Evolutionary conservation across 2,113 vertebrate genomes (phyloP), one percentile per base, ranked within the genome.

Genomic region (Tragelaphus scriptus): DNA sequence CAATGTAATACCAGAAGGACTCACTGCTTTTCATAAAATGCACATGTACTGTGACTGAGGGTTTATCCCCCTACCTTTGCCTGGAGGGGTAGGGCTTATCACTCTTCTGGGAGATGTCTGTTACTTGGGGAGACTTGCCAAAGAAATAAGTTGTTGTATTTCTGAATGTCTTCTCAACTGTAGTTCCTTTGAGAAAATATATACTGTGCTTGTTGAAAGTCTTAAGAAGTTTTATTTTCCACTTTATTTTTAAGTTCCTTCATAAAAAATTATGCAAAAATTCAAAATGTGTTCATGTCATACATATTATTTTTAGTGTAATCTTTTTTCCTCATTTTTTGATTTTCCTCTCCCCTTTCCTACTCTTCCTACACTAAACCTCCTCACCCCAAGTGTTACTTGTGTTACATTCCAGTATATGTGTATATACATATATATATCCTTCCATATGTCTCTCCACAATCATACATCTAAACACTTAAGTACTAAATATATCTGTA

Each of bases 191-290:
- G 58, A 68, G 10, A 59, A 92, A 92, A 87, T 30, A 88, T n/a
- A 44, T 21, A 92, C 8, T 58, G 71, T 71, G 58, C 3, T 61
- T 87, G 14, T 19, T 58, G 58, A 85, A 94, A 80, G 32, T 84
- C 59, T 85, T 51, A 63, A 47, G 12, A 85, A 32, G 36, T 85
- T 75, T 93, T 53, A 89, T 56, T 71, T 97, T 75, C 17, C 26
- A 59, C n/a, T 58, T 82, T 49, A 49, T 49, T 49, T 49, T 49
- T 82, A 91, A 94, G 59, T 65, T 89, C 44, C 19, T 96, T 82
- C 51, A 56, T 95, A 55, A 86, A 80, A 79, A 93, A 88, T 36
- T 96, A 93, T 17, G 86, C 13, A 91, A n/a, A 93, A 80, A 89
- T 84, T 80, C 21, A 94, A 91, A 71, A 44, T 84, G n/a, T 51